Percentiles rank a stretch among this genome's conserved stretches.
phyloP scores from a whole-genome alignment of 2,797 vertebrate species.

The Spinibarbus caldwelli region DNA sequence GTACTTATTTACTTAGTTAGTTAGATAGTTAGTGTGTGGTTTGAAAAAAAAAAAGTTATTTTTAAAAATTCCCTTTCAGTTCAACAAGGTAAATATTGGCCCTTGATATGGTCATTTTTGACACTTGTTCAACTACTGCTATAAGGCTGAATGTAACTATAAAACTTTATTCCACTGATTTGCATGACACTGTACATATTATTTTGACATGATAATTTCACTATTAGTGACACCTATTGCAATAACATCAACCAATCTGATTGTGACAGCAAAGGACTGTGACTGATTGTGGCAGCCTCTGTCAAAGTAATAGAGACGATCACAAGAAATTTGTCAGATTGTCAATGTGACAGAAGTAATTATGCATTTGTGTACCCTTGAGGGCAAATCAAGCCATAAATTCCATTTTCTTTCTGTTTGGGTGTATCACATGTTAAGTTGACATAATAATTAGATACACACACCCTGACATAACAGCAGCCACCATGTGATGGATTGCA shows the following conservation, averaged over 20 bases:
- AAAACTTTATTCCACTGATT: not conserved
- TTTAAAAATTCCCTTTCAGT: no score
- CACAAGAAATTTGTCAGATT: conserved; percentile 70
- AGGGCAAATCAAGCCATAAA: conserved; percentile 52
- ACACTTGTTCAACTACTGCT: not conserved
- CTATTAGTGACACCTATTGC: not conserved
- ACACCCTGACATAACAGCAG: conserved; percentile 67
- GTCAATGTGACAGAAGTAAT: conserved; percentile 68
- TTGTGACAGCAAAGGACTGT: not conserved
- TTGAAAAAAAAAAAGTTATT: no score
- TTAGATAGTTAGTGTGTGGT: not conserved
- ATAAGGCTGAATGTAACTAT: not conserved
- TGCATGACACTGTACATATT: not conserved
- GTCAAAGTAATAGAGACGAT: conserved; percentile 34
- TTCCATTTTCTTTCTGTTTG: conserved; percentile 60
- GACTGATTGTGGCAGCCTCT: conserved; percentile 43
- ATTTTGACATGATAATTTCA: conserved; percentile 2
- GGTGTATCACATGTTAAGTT: conserved; percentile 69
- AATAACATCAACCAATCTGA: not conserved
- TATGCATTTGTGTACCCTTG: conserved; percentile 59
- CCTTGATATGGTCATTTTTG: not conserved
- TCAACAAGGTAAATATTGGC: not conserved
- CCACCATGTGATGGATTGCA: conserved; percentile 66
- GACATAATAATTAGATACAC: conserved; percentile 68
- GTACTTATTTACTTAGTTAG: not conserved